Evolutionary conservation across 2,113 vertebrate species (phyloP).

Genomic region (Polyodon spathula): DNA sequence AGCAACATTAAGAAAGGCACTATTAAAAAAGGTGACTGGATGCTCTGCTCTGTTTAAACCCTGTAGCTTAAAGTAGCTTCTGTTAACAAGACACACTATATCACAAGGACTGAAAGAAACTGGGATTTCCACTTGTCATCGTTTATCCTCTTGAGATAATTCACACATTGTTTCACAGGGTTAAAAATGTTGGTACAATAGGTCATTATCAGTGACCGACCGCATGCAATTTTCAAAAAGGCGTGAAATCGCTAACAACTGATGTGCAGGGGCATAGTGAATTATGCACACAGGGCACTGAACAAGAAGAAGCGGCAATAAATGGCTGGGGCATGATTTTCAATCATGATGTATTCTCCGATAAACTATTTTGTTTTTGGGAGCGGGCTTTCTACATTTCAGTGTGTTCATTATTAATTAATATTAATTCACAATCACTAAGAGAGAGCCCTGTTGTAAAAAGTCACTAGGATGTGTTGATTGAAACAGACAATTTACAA

Average conservation of each 20-base stretch:
- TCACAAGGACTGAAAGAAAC: not conserved
- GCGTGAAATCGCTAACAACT: constrained; percentile 29
- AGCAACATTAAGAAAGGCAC: too few species aligned
- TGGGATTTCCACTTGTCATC: not conserved
- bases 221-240: constrained; percentile 30
- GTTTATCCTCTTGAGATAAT: constrained; percentile 16
- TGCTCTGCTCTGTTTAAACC: too few species aligned
- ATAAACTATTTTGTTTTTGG: not conserved
- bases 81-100: too few species aligned
- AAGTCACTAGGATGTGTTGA: too few species aligned
- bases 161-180: constrained; percentile 21
- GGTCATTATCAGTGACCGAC: constrained; percentile 24
- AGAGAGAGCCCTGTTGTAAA: too few species aligned
- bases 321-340: constrained; percentile 26
- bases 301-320: constrained; percentile 21
- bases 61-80: too few species aligned
- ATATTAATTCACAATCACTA: not conserved
- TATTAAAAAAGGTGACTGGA: too few species aligned
- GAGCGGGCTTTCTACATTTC: not conserved
- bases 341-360: constrained; percentile 10
- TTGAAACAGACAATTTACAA: too few species aligned
- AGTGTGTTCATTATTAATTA: not conserved
- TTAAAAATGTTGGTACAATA: constrained; percentile 31
- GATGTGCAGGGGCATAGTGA: constrained; percentile 26
- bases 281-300: constrained; percentile 18